These are phyloP conservation scores for Spinibarbus caldwelli DNA, from an alignment of 2,797 vertebrate species.

Conservation along the genomic window DNA sequence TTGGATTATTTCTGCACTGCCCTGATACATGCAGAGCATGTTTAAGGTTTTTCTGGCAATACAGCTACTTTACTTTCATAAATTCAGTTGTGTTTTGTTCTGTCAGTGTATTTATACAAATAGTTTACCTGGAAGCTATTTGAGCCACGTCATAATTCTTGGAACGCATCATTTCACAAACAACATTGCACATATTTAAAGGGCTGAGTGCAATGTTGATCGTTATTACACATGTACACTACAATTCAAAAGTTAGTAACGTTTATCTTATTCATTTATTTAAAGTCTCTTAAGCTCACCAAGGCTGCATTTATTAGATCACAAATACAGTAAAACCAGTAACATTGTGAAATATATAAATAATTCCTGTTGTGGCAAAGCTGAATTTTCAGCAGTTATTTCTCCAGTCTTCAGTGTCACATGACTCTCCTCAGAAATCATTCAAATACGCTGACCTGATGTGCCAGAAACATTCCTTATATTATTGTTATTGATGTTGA, in stretches of 20 bases:
- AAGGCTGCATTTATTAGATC: neutral
- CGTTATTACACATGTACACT: neutral
- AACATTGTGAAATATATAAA: neutral
- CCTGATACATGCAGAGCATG: neutral
- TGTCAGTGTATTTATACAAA: neutral
- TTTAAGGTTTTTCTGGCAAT: too few relatives aligned
- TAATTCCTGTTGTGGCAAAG: neutral
- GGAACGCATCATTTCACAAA: neutral
- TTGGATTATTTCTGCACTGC: neutral
- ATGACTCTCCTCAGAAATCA: too few relatives aligned
- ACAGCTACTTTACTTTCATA: too few relatives aligned
- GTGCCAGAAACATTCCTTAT: too few relatives aligned
- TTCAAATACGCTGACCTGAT: too few relatives aligned
- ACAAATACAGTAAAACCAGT: neutral
- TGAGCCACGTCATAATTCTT: neutral
- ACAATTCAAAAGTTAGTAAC: neutral
- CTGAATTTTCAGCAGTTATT: neutral
- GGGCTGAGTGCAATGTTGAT: neutral
- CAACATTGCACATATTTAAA: neutral
- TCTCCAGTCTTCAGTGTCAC: neutral
- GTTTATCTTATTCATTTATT: neutral
- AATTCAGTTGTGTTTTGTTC: too few relatives aligned
- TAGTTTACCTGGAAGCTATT: neutral
- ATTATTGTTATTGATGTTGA: too few relatives aligned
- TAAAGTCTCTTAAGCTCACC: neutral